Percentiles rank a stretch among this genome's conserved stretches.
These are phyloP conservation scores for Drosophila nikananu DNA, from an alignment of 1,140 invertebrate genomes.

Conservation along the genomic window DNA sequence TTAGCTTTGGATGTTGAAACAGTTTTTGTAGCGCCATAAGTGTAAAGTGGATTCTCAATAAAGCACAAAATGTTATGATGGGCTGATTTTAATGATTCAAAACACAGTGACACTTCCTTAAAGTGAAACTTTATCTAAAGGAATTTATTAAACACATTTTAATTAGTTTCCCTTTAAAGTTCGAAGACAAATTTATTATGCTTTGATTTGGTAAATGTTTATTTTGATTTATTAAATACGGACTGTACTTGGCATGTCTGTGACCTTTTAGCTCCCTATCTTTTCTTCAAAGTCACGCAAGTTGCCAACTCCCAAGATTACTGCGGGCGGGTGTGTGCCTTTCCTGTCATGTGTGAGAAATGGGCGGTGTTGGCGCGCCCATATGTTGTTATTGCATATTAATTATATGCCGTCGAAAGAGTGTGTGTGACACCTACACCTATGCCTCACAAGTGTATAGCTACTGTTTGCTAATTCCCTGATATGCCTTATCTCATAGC, in stretches of 20 bases:
- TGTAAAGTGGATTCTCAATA: constrained; percentile 67
- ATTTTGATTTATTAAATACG: no score
- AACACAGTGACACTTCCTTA: not conserved
- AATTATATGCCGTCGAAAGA: constrained; percentile 17
- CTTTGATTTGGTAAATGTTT: no score
- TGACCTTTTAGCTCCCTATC: constrained; percentile 5
- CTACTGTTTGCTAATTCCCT: constrained; percentile 36
- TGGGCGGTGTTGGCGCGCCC: constrained; percentile 17
- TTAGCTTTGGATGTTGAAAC: constrained; percentile 51
- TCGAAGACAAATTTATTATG: no score
- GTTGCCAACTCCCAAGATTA: constrained; percentile 15
- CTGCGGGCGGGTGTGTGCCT: not conserved
- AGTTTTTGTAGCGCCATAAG: constrained; percentile 57
- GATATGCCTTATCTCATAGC: constrained; percentile 59
- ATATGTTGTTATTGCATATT: constrained; percentile 46
- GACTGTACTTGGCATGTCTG: constrained; percentile 13
- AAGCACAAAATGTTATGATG: constrained; percentile 56
- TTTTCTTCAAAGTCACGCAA: constrained; percentile 27
- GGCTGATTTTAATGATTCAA: not conserved
- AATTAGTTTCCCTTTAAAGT: no score
- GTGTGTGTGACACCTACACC: constrained; percentile 12
- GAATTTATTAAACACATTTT: no score
- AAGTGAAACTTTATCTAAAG: no score
- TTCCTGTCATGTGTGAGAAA: constrained; percentile 31
- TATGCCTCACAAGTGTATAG: not conserved